Conservation (phyloP, 1,140 invertebrate genomes). For the Mesaphorura yosii region DNA sequence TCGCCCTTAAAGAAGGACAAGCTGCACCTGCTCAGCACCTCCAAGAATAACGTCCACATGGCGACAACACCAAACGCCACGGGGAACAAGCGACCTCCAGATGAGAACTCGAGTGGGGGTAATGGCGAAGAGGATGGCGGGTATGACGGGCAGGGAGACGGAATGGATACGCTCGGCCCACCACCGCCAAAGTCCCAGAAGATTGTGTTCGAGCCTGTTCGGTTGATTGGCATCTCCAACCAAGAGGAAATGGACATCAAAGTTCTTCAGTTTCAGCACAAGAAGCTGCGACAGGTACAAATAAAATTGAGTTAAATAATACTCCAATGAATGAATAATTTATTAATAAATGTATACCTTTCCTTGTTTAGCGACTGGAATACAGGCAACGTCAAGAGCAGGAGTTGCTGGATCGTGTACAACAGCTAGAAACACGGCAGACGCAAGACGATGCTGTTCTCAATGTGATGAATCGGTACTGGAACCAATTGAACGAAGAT, state of each 20-base stretch:
- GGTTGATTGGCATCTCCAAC: conserved; percentile 83
- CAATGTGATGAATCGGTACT: conserved; percentile 95
- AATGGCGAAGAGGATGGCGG: not conserved
- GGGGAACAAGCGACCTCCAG: conserved; percentile 21
- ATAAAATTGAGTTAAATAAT: not conserved
- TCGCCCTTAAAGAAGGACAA: no score
- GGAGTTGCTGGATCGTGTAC: conserved; percentile 81
- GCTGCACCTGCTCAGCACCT: no score
- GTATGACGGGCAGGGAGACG: no score
- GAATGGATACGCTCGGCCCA: no score
- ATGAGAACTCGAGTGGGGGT: not conserved
- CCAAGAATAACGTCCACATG: no score
- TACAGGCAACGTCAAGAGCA: conserved; percentile 77
- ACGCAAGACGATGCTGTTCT: conserved; percentile 95
- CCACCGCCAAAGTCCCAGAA: conserved; percentile 50
- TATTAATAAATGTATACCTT: conserved; percentile 12
- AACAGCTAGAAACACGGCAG: conserved; percentile 91
- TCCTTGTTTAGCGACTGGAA: conserved; percentile 58
- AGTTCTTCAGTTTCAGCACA: conserved; percentile 92
- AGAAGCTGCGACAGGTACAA: conserved; percentile 78
- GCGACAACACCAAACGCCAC: no score
- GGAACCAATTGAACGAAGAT: conserved; percentile 96
- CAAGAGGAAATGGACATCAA: conserved; percentile 96
- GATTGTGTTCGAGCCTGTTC: conserved; percentile 83
- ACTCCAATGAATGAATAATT: not conserved